These are phyloP conservation scores for Aplochiton taeniatus DNA, from an alignment of 2,797 vertebrate species.

Conservation along the genomic window DNA sequence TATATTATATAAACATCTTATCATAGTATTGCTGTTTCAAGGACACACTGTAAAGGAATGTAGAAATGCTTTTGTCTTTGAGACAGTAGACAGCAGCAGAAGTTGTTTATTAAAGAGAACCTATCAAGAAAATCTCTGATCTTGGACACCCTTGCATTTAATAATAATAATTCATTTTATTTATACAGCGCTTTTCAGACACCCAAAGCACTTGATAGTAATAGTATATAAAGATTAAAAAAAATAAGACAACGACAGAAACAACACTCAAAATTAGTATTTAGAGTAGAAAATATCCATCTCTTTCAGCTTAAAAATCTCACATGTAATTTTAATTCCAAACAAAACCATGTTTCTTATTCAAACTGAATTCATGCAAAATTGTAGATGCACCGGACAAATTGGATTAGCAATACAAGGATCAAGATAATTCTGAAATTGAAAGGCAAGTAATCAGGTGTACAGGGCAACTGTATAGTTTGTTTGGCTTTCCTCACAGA, in stretches of 20 bases:
- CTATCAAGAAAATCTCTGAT: background rate
- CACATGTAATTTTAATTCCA: background rate
- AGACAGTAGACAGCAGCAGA: constrained; percentile 22
- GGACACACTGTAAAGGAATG: background rate
- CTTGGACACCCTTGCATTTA: background rate
- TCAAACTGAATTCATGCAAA: constrained; percentile 12
- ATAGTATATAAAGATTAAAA: background rate
- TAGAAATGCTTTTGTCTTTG: background rate
- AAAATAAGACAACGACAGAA: background rate
- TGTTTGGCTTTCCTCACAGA: background rate
- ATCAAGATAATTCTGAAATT: background rate
- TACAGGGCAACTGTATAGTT: background rate
- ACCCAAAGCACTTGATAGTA: too few species aligned
- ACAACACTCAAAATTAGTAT: background rate
- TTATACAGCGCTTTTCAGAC: too few species aligned
- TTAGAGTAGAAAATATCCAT: background rate
- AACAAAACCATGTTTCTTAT: constrained; percentile 14
- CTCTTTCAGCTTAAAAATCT: constrained; percentile 1
- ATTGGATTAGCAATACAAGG: constrained; percentile 28
- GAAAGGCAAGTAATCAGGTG: too few species aligned
- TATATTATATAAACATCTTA: background rate
- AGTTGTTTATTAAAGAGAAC: background rate
- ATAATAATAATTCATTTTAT: too few species aligned
- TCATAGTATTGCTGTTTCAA: background rate
- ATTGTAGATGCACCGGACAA: constrained; percentile 10